Evolutionary conservation across 2,797 vertebrate species (phyloP).

Genomic region (Hybognathus amarus): DNA sequence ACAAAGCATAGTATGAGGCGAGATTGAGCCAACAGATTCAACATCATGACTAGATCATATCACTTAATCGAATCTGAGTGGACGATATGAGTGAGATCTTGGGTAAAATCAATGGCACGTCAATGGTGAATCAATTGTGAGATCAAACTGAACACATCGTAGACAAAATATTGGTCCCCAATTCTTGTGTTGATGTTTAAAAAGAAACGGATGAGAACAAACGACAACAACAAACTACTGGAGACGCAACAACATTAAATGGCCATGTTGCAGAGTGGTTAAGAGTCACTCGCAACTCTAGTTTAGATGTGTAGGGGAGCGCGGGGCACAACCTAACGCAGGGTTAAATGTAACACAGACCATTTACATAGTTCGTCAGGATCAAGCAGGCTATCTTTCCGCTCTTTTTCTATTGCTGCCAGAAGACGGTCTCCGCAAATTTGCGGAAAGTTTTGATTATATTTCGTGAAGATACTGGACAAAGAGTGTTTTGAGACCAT

Average conservation of each 20-base stretch:
- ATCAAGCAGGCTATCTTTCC: too few relatives aligned
- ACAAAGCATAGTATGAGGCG: neutral
- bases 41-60: slow-evolving; percentile 3
- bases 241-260: neutral
- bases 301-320: neutral
- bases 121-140: too few relatives aligned
- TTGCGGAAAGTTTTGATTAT: too few relatives aligned
- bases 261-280: neutral
- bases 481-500: too few relatives aligned
- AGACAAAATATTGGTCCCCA: neutral
- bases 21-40: slow-evolving; percentile 11
- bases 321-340: too few relatives aligned
- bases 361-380: too few relatives aligned
- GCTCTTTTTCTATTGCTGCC: too few relatives aligned
- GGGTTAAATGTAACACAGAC: too few relatives aligned
- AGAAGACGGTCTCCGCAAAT: too few relatives aligned
- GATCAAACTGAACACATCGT: neutral
- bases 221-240: neutral
- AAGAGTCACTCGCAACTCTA: neutral
- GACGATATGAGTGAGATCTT: neutral
- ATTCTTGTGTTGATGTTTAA: neutral
- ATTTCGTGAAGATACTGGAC: too few relatives aligned
- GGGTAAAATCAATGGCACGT: neutral
- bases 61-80: neutral
- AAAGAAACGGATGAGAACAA: neutral